These are phyloP conservation scores for Lonchura striata DNA, from an alignment of 2,113 vertebrate genomes.

Conservation along the genomic window DNA sequence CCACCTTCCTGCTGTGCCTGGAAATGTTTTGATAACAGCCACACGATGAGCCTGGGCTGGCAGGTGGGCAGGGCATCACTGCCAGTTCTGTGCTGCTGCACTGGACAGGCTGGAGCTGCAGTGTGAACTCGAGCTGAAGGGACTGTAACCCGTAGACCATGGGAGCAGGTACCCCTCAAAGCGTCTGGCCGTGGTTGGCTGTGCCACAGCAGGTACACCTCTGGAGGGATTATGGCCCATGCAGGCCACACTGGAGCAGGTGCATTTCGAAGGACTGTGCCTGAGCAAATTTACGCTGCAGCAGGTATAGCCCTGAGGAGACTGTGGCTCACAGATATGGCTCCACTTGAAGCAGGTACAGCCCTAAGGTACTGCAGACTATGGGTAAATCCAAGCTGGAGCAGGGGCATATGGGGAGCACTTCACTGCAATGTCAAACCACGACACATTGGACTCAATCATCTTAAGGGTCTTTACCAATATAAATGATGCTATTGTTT, in stretches of 20 bases:
- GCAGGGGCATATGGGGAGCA: fast-evolving
- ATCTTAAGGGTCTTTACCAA: background rate
- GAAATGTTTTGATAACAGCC: background rate
- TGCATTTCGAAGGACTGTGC: background rate
- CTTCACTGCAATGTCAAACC: background rate
- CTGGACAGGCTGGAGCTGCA: background rate
- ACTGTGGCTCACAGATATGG: too few species aligned
- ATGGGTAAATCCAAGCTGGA: background rate
- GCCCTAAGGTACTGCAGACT: background rate
- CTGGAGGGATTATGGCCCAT: background rate
- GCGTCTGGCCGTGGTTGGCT: background rate
- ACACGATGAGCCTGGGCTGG: background rate
- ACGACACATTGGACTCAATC: fast-evolving
- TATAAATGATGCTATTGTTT: background rate
- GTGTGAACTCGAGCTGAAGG: background rate
- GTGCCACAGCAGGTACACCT: background rate
- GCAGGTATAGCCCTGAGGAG: background rate
- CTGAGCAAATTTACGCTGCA: background rate
- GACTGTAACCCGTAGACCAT: background rate
- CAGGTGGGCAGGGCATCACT: background rate
- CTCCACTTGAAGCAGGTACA: background rate
- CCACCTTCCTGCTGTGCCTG: background rate
- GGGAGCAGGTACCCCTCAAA: background rate
- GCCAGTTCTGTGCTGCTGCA: background rate
- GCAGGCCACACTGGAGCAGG: background rate